A percentile compares a stretch with the other conserved stretches of the same genome.
These are phyloP conservation scores for Cryptosula pallasiana DNA, from an alignment of 2,888 invertebrate genomes.

Conservation along the genomic window DNA sequence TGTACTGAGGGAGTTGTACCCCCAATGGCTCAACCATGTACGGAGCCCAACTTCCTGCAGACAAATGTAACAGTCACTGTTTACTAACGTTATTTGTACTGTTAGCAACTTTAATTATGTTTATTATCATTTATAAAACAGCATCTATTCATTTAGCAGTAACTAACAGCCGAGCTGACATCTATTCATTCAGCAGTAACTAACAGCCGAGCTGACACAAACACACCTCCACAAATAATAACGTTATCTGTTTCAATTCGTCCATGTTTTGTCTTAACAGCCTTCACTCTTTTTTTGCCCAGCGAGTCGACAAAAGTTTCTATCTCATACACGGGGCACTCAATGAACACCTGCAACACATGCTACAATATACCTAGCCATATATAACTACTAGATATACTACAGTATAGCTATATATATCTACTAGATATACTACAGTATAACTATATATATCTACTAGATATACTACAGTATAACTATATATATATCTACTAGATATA, in stretches of 20 bases:
- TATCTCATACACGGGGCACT: constrained; percentile 58
- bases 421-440: no score
- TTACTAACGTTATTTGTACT: no score
- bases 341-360: constrained; percentile 32
- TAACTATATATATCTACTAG: no score
- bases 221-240: constrained; percentile 65
- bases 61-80: background rate
- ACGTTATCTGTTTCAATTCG: constrained; percentile 71
- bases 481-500: no score
- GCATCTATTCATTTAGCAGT: background rate
- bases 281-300: constrained; percentile 67
- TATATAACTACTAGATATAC: no score
- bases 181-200: background rate
- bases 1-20: constrained; percentile 67
- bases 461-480: no score
- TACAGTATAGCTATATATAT: no score
- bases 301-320: constrained; percentile 62
- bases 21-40: constrained; percentile 67
- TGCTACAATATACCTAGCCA: no score
- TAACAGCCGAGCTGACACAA: background rate
- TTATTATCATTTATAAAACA: no score
- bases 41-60: constrained; percentile 74
- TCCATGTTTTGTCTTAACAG: constrained; percentile 71
- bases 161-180: background rate
- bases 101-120: no score